These are phyloP conservation scores for Echinarachnius parma DNA, from an alignment of 53 echinoderm and acorn worm species.

Conservation along the genomic window DNA sequence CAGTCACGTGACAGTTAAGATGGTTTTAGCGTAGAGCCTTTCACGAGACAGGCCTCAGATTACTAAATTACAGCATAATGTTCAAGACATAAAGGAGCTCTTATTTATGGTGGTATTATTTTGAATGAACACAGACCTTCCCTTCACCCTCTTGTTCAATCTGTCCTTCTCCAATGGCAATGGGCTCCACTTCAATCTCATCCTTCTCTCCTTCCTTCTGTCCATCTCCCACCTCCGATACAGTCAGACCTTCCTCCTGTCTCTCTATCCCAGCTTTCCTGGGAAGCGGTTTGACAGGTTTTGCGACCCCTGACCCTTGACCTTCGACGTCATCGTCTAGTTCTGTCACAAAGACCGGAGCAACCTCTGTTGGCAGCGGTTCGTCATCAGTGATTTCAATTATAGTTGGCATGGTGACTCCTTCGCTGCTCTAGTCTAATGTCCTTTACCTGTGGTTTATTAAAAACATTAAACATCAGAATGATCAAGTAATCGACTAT, in stretches of 20 bases:
- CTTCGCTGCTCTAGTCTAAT: no score
- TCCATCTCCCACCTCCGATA: background rate
- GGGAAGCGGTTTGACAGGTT: background rate
- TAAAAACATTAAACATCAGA: no score
- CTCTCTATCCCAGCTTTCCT: background rate
- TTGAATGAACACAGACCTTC: no score
- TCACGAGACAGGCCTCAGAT: no score
- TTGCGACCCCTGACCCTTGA: background rate
- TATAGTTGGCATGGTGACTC: slow-evolving; percentile 37
- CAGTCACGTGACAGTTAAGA: no score
- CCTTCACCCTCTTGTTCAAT: background rate
- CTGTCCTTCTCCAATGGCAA: background rate
- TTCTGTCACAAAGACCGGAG: slow-evolving; percentile 27
- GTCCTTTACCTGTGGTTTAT: no score
- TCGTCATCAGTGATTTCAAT: slow-evolving; percentile 29
- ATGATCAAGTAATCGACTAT: no score
- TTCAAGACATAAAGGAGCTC: no score
- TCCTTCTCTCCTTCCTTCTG: no score
- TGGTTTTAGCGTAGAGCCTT: no score
- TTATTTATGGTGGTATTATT: no score
- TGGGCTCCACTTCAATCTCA: background rate
- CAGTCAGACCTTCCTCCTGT: slow-evolving; percentile 1
- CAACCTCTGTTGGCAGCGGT: background rate
- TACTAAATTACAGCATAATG: no score
- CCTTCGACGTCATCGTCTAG: background rate